Percentiles rank a stretch among this genome's conserved stretches.
Evolutionary conservation across 2,113 vertebrate species (phyloP).

Genomic region (Neogobius melanostomus): DNA sequence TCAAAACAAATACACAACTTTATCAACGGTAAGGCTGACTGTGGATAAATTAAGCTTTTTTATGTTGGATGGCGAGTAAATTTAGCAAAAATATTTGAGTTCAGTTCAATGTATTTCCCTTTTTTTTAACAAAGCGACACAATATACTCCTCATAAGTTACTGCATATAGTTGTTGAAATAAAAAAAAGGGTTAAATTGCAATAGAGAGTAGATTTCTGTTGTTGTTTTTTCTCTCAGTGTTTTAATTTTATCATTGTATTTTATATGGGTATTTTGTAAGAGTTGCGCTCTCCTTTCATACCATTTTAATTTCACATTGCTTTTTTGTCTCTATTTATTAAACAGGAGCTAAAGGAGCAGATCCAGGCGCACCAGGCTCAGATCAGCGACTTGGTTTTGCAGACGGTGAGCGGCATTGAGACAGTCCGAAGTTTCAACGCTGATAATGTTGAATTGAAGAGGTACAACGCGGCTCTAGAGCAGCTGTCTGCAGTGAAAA

Average conservation of each 20-base stretch:
- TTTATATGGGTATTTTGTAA: no score
- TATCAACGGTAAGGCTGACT: constrained; percentile 69
- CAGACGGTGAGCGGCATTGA: constrained; percentile 75
- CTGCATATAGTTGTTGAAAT: no score
- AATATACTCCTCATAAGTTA: no score
- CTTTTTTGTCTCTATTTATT: background rate
- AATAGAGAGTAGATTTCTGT: no score
- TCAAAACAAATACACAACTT: constrained; percentile 73
- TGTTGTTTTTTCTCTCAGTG: no score
- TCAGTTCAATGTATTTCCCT: no score
- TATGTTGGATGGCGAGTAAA: no score
- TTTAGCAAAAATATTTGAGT: no score
- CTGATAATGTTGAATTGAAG: constrained; percentile 71
- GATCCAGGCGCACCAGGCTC: constrained; percentile 79
- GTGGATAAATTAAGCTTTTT: background rate
- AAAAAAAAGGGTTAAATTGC: no score
- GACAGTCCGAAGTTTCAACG: constrained; percentile 81
- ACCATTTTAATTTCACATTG: background rate
- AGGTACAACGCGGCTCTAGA: constrained; percentile 73
- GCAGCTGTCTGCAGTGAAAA: constrained; percentile 61
- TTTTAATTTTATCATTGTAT: no score
- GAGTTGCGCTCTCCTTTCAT: no score
- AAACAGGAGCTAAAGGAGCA: constrained; percentile 68
- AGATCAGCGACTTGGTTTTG: constrained; percentile 69
- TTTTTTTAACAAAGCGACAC: no score